Base-by-base conservation (phyloP, 92 coral and sea anemone species). In the Epizoanthus scotinus region DNA sequence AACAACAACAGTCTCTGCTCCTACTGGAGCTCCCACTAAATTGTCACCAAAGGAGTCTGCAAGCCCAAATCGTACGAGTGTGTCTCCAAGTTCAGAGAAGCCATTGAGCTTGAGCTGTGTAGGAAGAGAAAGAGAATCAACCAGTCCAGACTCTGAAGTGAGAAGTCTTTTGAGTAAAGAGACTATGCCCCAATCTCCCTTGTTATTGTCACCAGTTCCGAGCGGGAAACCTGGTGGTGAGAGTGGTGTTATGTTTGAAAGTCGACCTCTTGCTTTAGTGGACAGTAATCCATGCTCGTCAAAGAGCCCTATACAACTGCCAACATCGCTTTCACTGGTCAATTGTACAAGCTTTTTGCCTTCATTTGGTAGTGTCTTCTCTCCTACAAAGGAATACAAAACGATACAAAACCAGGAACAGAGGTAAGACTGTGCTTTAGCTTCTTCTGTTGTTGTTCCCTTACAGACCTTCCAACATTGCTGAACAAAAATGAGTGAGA, bases 251-350 rank as follows among this genome's bases (percentile, higher is more conserved):
- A 61, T 67, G 20, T 63, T 78, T 42, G 91, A 86, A 73, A 89
- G 67, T 38, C 84, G 84, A 36, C 86, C 97, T 1, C 92, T 94
- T 6, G 87, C 84, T 53, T 63, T 93, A 40, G 97, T 93, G 59
- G 97, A 93, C 57, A 93, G 97, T 73, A 93, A 93, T 34, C 97
- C 97, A 21, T 85, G 91, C 68, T 93, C 97, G 17, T 90, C 97
- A 14, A 84, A 82, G 28, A 93, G 97, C 70, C 97, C 97, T 5
- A 93, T 93, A 36, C 97, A 77, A 0, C 86, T 90, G 68, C 94
- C 94, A 17, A 57, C 87, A 38, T 86, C 97, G 13, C 78, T 85
- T 19, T 63, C 83, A 5, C 67, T 83, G 21, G 79, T 67, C 65
- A 79, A 71, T 22, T 68, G 66, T 20, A 29, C 82, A 3, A 89